phyloP scores from a whole-genome alignment of 2,113 vertebrate species.

The Coregonus clupeaformis region DNA sequence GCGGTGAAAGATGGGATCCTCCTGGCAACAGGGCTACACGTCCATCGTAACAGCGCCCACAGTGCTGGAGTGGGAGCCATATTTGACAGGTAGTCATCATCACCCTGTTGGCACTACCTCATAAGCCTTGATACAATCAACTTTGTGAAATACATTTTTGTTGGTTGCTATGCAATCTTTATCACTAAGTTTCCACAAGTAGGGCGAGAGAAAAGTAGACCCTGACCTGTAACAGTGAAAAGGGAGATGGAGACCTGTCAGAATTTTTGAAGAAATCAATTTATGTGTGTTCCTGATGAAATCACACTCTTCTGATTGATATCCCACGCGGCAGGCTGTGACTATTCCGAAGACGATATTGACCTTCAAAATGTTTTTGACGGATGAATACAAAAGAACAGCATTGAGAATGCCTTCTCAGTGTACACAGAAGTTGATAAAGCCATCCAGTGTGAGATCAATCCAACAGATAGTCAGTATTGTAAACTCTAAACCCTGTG shows the following conservation, averaged over 20 bases:
- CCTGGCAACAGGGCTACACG: conserved; percentile 92
- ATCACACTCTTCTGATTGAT: conserved; percentile 17
- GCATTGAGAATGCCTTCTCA: background rate
- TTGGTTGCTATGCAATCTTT: too few relatives aligned
- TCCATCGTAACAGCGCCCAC: conserved; percentile 96
- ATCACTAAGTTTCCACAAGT: too few relatives aligned
- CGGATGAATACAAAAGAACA: background rate
- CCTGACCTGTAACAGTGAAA: too few relatives aligned
- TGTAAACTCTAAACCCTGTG: background rate
- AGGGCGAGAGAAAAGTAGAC: too few relatives aligned
- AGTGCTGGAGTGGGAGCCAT: conserved; percentile 97
- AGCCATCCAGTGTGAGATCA: background rate
- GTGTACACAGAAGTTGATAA: background rate
- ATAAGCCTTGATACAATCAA: too few relatives aligned
- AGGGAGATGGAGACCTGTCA: conserved; percentile 1
- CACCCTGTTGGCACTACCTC: too few relatives aligned
- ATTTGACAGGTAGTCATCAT: conserved; percentile 89
- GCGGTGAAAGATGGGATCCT: conserved; percentile 96
- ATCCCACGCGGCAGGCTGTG: conserved; percentile 5
- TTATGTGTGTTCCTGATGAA: conserved; percentile 10
- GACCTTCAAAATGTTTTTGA: background rate
- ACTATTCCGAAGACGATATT: conserved; percentile 23
- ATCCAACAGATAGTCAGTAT: too few relatives aligned
- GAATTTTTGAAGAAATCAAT: conserved; percentile 45
- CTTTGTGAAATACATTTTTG: too few relatives aligned